Evolutionary conservation across 2,888 invertebrate genomes (phyloP).

Genomic region (Antheraea yamamai): DNA sequence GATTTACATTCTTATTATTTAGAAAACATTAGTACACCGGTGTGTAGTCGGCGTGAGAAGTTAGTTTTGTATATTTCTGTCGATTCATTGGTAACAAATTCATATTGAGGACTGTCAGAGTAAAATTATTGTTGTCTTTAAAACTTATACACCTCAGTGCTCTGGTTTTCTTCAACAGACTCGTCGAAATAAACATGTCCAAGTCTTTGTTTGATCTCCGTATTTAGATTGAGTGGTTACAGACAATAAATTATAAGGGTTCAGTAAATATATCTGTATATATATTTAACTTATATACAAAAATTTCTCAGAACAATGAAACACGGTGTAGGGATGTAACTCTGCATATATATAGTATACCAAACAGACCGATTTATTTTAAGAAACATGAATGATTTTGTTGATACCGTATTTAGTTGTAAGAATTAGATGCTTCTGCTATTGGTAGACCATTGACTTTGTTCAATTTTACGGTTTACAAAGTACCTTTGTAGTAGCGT

Average conservation of each 20-base stretch:
- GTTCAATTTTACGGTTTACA: not conserved
- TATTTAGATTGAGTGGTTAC: slow-evolving; percentile 2
- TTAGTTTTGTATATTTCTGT: not conserved
- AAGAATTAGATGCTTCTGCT: not conserved
- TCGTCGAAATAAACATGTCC: slow-evolving; percentile 14
- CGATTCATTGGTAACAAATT: not conserved
- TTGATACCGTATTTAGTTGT: not conserved
- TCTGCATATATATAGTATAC: not conserved
- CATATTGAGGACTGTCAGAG: not conserved
- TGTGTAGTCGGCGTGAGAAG: not conserved
- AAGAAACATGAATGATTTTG: not conserved
- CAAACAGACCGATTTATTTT: not conserved
- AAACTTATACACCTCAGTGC: not conserved
- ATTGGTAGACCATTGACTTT: not conserved
- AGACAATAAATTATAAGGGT: slow-evolving; percentile 14
- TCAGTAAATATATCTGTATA: not conserved
- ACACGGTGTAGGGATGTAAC: not conserved
- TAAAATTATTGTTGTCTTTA: not conserved
- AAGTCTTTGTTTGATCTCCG: slow-evolving; percentile 12
- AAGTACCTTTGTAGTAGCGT: not conserved
- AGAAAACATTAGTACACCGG: no score
- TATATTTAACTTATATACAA: not conserved
- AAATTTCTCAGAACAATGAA: not conserved
- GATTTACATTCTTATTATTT: no score
- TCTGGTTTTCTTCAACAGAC: not conserved